Evolutionary conservation across 2,113 vertebrate species (phyloP), one percentile per base, ranked within the genome.

Genomic region (Oreochromis tanganicae): DNA sequence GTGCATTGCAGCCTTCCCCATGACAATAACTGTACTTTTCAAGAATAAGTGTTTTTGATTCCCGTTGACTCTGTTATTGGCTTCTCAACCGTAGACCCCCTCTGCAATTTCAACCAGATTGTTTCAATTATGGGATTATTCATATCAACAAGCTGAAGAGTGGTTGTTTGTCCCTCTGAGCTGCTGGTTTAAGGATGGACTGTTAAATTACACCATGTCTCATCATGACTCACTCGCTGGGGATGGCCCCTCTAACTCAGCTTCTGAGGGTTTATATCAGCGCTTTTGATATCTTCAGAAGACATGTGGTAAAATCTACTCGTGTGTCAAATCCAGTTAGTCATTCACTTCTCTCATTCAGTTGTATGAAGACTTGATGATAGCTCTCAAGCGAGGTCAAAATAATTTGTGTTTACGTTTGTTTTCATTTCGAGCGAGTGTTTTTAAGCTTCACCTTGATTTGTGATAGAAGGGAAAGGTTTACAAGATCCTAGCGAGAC

Each of bases 41-140:
- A 79, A 63, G 87, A 92, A 94, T 93, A 93, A 94, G 92, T 89
- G 91, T 92, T 91, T 95, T 94, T 81, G 91, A 91, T 95, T 94
- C 91, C 89, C 63, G 57, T 84, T 68, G 81, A 56, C 81, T 89
- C 92, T 94, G 92, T 94, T 92, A 94, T 95, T 89, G 93, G 86
- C 87, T 80, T 84, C 86, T 87, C 84, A 54, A 59, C 11, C 4
- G 82, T 89, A 88, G 48, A 87, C 92, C 88, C 87, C 89, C 89
- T 81, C 85, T 93, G 92, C 94, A 94, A 94, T 96, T 95, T 95
- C 7, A 86, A 85, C 46, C 90, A 91, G 85, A 89, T 93, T 93
- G 92, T 92, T 95, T 89, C 94, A 95, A 93, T 96, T 95, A 95
- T 88, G 85, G 91, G 95, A 95, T 96, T 94, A 92, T 94, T 90